Evolutionary conservation across 1,140 invertebrate species (phyloP).

Genomic region (Centruroides vittatus): DNA sequence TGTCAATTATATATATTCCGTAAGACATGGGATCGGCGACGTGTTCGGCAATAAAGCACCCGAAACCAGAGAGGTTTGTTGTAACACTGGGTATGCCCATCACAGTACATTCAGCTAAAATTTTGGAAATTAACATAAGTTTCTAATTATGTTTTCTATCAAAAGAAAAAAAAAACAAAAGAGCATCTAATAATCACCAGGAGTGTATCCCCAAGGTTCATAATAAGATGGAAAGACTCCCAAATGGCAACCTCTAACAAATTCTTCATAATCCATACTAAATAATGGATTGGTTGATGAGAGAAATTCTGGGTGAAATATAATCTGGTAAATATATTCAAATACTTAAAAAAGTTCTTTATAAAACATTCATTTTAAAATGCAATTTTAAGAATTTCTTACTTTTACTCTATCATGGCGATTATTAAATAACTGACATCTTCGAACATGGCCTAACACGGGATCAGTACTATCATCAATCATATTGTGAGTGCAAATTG

Average conservation of each 20-base stretch:
- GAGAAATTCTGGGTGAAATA: slow-evolving; percentile 98
- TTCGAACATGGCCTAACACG: slow-evolving; percentile 68
- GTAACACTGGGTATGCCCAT: slow-evolving; percentile 98
- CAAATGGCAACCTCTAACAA: slow-evolving; percentile 96
- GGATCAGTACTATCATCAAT: slow-evolving; percentile 87
- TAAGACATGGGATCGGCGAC: slow-evolving; percentile 96
- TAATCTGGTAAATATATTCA: slow-evolving; percentile 45
- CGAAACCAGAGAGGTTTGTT: slow-evolving; percentile 95
- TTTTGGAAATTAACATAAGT: background rate
- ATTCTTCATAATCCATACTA: slow-evolving; percentile 97
- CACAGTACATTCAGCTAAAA: slow-evolving; percentile 87
- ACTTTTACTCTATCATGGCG: slow-evolving; percentile 91
- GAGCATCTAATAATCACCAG: slow-evolving; percentile 31
- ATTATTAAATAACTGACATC: slow-evolving; percentile 92
- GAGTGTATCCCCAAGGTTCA: slow-evolving; percentile 99
- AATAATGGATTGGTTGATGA: slow-evolving; percentile 96
- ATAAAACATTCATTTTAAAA: background rate
- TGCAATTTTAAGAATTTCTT: slow-evolving; percentile 12
- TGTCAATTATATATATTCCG: slow-evolving; percentile 96
- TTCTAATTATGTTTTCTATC: background rate
- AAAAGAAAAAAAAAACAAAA: background rate
- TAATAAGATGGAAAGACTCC: slow-evolving; percentile 99
- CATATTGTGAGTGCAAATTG: slow-evolving; percentile 97
- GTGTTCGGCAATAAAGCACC: slow-evolving; percentile 98
- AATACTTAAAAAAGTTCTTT: background rate